phyloP scores from a whole-genome alignment of 2,797 vertebrate genomes.

The Etheostoma perlongum region DNA sequence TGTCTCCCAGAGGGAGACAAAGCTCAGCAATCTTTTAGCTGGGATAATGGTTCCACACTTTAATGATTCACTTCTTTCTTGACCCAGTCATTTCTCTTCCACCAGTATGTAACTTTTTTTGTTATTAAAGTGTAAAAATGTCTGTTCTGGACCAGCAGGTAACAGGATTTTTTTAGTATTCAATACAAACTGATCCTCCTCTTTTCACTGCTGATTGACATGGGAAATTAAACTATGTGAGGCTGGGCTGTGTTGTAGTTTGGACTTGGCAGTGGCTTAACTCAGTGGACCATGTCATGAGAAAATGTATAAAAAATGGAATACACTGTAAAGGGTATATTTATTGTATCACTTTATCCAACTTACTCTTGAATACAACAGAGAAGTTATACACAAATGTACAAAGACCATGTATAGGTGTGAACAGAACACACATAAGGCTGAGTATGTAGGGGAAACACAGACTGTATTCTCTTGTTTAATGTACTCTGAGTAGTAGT shows the following conservation, averaged over 20 bases:
- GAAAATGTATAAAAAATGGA: conserved; percentile 8
- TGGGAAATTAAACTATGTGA: conserved; percentile 21
- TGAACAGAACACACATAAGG: too few relatives aligned
- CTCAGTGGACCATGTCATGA: conserved; percentile 27
- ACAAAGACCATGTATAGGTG: too few relatives aligned
- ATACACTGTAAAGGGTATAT: not conserved
- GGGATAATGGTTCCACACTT: conserved; percentile 29
- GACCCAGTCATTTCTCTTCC: conserved; percentile 30
- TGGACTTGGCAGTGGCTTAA: conserved; percentile 21
- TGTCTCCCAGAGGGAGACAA: conserved; percentile 34
- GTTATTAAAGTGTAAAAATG: not conserved
- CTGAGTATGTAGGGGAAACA: too few relatives aligned
- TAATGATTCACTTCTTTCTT: conserved; percentile 12
- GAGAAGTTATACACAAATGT: too few relatives aligned
- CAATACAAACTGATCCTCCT: conserved; percentile 14
- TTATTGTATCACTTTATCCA: not conserved
- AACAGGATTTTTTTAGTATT: conserved; percentile 18
- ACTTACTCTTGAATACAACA: not conserved
- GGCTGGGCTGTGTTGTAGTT: conserved; percentile 19
- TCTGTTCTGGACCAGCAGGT: not conserved
- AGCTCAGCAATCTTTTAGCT: conserved; percentile 16
- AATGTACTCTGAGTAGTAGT: too few relatives aligned
- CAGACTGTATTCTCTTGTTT: too few relatives aligned
- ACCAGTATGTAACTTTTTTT: conserved; percentile 5
- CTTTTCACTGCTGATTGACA: conserved; percentile 29